These are phyloP conservation scores for Hystrix cristata DNA, from an alignment of 2,113 vertebrate species.

Conservation along the genomic window DNA sequence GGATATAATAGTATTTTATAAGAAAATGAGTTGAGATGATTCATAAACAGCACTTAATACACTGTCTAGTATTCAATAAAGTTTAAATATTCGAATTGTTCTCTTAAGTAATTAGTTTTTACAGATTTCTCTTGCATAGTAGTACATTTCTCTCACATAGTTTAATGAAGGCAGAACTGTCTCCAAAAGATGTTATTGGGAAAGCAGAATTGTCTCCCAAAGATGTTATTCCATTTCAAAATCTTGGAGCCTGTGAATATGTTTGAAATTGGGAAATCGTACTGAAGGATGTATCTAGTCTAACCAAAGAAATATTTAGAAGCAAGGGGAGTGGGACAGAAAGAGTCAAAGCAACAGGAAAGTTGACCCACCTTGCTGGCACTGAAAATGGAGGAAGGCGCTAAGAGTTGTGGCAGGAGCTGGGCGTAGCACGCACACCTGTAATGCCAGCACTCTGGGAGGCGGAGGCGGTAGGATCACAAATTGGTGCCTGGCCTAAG, in stretches of 20 bases:
- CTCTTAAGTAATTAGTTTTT: constrained; percentile 29
- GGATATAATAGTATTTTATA: background rate
- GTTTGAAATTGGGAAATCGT: background rate
- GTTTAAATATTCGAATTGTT: background rate
- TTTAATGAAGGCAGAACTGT: background rate
- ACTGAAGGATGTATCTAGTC: background rate
- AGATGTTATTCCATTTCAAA: background rate
- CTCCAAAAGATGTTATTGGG: background rate
- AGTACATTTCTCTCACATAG: no score
- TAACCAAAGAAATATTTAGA: background rate
- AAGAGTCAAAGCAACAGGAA: background rate
- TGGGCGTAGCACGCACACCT: background rate
- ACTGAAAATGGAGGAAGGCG: background rate
- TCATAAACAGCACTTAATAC: background rate
- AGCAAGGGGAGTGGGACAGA: background rate
- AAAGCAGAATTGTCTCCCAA: background rate
- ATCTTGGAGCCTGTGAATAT: background rate
- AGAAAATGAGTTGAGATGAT: background rate
- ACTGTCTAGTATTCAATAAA: background rate
- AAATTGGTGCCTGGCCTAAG: background rate
- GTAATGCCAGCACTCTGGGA: background rate
- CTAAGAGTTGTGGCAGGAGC: background rate
- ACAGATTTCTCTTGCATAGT: background rate
- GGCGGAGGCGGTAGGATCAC: background rate
- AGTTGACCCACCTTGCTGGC: background rate